Percentiles rank a stretch among this genome's conserved stretches.
phyloP scores from a whole-genome alignment of 2,797 vertebrate species.

The Ara ararauna region DNA sequence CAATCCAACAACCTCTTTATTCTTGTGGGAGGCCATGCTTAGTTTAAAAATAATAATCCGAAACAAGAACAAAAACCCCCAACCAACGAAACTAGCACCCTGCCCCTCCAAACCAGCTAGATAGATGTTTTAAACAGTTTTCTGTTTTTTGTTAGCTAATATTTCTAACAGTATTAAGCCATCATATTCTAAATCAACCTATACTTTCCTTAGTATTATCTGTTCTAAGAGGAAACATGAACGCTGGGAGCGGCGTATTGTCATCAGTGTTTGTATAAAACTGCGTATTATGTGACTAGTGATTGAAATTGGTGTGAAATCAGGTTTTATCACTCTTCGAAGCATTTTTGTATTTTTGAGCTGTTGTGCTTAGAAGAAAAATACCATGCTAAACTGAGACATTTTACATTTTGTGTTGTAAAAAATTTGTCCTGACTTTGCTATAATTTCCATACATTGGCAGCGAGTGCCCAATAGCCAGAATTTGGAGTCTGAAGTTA shows the following conservation, averaged over 20 bases:
- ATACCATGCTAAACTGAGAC: not conserved
- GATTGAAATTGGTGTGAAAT: not conserved
- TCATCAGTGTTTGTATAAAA: not conserved
- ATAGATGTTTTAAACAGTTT: not conserved
- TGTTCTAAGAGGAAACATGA: not conserved
- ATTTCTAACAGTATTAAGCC: not conserved
- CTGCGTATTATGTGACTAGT: accelerated
- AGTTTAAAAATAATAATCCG: not conserved
- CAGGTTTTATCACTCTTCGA: not conserved
- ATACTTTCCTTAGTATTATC: not conserved
- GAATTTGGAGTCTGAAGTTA: not conserved
- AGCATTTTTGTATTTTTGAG: not conserved
- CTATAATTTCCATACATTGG: accelerated
- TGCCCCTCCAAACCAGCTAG: not conserved
- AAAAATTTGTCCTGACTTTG: not conserved
- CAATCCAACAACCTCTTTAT: not conserved
- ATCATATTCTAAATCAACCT: not conserved
- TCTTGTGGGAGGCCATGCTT: not conserved
- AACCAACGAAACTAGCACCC: too few relatives aligned
- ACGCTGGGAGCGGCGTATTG: not conserved
- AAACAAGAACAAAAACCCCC: not conserved
- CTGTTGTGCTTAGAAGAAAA: not conserved
- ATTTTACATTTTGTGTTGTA: not conserved
- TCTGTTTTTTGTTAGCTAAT: not conserved
- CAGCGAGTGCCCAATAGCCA: accelerated